These are phyloP conservation scores for Watsonalla binaria DNA, from an alignment of 2,888 invertebrate species.

Conservation along the genomic window DNA sequence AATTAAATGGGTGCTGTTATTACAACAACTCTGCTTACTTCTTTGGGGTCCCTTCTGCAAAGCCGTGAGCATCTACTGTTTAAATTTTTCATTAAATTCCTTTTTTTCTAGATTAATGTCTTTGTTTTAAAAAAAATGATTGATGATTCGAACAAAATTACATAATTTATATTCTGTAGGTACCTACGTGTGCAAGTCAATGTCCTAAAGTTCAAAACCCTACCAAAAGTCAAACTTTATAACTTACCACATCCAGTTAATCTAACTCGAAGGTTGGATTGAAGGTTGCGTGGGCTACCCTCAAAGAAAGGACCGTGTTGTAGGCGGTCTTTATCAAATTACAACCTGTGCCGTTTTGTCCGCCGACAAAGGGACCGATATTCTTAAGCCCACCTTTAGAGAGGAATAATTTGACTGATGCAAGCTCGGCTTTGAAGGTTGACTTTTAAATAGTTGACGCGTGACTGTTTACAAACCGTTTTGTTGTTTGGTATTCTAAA, in stretches of 20 bases:
- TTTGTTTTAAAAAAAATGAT: too few species aligned
- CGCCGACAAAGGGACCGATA: constrained; percentile 68
- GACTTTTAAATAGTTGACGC: constrained; percentile 31
- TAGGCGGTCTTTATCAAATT: constrained; percentile 78
- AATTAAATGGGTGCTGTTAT: neutral
- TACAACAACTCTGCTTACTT: too few species aligned
- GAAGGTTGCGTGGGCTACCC: constrained; percentile 69
- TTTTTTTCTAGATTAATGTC: too few species aligned
- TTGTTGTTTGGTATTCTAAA: constrained; percentile 10
- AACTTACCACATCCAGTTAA: constrained; percentile 24
- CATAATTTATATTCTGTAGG: too few species aligned
- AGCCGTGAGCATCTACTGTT: too few species aligned
- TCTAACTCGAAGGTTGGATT: constrained; percentile 25
- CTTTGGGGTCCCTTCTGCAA: too few species aligned
- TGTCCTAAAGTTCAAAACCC: too few species aligned
- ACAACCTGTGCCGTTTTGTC: constrained; percentile 73
- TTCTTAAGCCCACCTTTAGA: constrained; percentile 48
- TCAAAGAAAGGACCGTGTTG: constrained; percentile 67
- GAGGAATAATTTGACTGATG: constrained; percentile 23
- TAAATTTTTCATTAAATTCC: too few species aligned
- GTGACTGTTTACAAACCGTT: constrained; percentile 21
- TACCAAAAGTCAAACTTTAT: neutral
- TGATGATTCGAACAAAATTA: too few species aligned
- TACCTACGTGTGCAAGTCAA: too few species aligned
- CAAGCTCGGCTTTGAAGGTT: constrained; percentile 14